These are phyloP conservation scores for Coilia nasus DNA, from an alignment of 2,797 vertebrate genomes.

Conservation along the genomic window DNA sequence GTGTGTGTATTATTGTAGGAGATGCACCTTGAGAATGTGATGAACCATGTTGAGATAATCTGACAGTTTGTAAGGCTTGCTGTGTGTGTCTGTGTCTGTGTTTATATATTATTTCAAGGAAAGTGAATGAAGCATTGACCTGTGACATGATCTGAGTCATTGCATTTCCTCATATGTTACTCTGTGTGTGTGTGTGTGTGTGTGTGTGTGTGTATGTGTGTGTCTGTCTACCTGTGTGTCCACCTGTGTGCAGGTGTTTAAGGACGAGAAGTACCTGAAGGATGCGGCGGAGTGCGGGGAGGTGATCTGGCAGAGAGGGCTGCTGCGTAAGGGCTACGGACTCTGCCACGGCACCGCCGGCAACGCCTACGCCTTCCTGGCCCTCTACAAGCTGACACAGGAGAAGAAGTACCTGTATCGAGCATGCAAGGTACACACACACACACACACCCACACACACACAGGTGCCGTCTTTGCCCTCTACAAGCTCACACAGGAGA, in stretches of 20 bases:
- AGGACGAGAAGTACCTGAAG: slow-evolving; percentile 95
- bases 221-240: not conserved
- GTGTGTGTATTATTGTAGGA: too few species aligned
- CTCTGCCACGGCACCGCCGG: slow-evolving; percentile 95
- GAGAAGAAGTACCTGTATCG: slow-evolving; percentile 94
- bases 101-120: slow-evolving; percentile 1
- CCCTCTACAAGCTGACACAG: slow-evolving; percentile 87
- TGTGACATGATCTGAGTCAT: not conserved
- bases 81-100: too few species aligned
- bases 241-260: slow-evolving; percentile 80
- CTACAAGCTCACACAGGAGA: slow-evolving; percentile 88
- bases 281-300: slow-evolving; percentile 92
- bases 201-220: not conserved
- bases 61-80: too few species aligned
- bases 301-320: slow-evolving; percentile 94
- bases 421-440: slow-evolving; percentile 85
- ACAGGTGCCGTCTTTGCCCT: slow-evolving; percentile 79
- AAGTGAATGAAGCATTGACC: not conserved
- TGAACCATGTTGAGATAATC: too few species aligned
- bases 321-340: slow-evolving; percentile 93
- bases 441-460: not conserved
- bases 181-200: not conserved
- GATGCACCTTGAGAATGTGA: too few species aligned
- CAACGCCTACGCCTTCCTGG: slow-evolving; percentile 92
- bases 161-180: not conserved